Evolutionary conservation across 2,113 vertebrate genomes (phyloP).

Genomic region (Alligator sinensis): DNA sequence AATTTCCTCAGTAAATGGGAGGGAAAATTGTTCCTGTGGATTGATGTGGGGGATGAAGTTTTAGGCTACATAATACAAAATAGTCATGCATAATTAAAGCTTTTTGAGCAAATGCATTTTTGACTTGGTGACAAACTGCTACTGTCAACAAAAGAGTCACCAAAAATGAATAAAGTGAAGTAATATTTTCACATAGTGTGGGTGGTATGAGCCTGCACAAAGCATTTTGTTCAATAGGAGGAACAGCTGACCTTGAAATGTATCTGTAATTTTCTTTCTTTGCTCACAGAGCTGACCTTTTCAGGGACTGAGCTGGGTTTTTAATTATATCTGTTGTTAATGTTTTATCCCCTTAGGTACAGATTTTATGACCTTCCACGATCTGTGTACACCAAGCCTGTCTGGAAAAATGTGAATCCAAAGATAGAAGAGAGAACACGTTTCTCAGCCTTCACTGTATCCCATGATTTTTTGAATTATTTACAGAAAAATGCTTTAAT

Average conservation of each 20-base stretch:
- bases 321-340: not conserved
- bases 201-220: not conserved
- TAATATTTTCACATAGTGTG: not conserved
- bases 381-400: constrained; percentile 82
- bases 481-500: constrained; percentile 89
- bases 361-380: constrained; percentile 83
- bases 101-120: not conserved
- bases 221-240: not conserved
- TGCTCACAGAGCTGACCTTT: not conserved
- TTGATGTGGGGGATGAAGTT: not conserved
- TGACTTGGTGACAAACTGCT: not conserved
- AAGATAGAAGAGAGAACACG: constrained; percentile 84
- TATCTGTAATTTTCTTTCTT: not conserved
- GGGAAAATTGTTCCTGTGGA: not conserved
- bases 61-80: not conserved
- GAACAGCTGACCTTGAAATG: not conserved
- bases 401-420: constrained; percentile 86
- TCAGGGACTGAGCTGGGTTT: not conserved
- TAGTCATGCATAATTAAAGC: not conserved
- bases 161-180: not conserved
- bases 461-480: constrained; percentile 84
- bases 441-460: constrained; percentile 80
- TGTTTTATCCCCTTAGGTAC: constrained; percentile 77
- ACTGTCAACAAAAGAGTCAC: not conserved
- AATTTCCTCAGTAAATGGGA: not conserved